A percentile compares a stretch with the other conserved stretches of the same genome.
phyloP scores from a whole-genome alignment of 2,797 vertebrate genomes.

The Sebastes steindachneri region DNA sequence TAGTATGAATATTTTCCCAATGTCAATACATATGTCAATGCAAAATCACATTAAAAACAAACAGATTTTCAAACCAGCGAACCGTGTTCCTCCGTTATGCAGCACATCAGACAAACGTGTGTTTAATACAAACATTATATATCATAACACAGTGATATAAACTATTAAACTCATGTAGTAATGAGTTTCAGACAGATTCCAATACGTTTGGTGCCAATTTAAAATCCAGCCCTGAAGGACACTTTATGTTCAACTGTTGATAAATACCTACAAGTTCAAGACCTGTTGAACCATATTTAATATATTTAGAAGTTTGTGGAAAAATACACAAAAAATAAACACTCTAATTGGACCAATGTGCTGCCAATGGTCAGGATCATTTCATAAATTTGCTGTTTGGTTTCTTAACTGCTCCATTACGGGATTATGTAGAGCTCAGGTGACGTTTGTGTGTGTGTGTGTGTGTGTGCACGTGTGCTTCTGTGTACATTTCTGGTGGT shows the following conservation, averaged over 20 bases:
- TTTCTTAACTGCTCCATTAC: slow-evolving; percentile 65
- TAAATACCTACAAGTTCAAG: slow-evolving; percentile 16
- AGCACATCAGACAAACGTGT: neutral
- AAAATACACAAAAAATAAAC: slow-evolving; percentile 41
- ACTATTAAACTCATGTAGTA: slow-evolving; percentile 13
- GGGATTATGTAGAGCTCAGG: slow-evolving; percentile 40
- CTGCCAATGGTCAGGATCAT: slow-evolving; percentile 53
- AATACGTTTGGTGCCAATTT: neutral
- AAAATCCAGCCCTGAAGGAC: neutral
- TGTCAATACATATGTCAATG: neutral
- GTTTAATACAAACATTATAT: neutral
- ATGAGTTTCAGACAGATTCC: slow-evolving; percentile 20
- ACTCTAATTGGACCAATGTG: slow-evolving; percentile 51
- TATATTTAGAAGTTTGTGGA: slow-evolving; percentile 32
- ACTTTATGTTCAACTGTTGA: slow-evolving; percentile 20
- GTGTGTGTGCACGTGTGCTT: neutral
- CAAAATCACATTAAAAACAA: neutral
- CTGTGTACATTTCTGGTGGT: slow-evolving; percentile 2
- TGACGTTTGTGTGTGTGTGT: neutral
- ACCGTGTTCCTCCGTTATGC: neutral
- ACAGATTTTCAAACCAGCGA: neutral
- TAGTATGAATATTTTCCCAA: neutral
- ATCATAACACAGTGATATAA: neutral
- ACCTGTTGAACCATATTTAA: slow-evolving; percentile 27
- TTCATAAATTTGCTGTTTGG: slow-evolving; percentile 56